These are phyloP conservation scores for Drosophila melanogaster DNA, from an alignment of 1,140 invertebrate species.

Conservation along the genomic window DNA sequence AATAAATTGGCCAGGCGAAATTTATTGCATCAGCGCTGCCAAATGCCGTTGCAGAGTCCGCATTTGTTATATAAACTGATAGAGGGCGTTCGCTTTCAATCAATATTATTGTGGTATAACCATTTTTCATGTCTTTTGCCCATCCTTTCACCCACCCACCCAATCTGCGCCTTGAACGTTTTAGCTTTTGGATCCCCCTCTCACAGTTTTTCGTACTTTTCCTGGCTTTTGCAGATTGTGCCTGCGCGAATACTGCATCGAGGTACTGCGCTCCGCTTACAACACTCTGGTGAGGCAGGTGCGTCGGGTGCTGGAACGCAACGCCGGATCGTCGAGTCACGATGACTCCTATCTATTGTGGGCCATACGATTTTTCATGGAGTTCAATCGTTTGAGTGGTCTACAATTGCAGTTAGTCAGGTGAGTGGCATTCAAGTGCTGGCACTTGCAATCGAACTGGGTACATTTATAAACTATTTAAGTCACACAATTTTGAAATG, in stretches of 20 bases:
- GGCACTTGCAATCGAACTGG: not conserved
- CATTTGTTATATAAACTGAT: conserved; percentile 67
- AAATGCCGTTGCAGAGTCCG: conserved; percentile 66
- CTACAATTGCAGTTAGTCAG: conserved; percentile 95
- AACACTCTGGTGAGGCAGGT: conserved; percentile 87
- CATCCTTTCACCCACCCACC: not conserved
- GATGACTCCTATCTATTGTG: conserved; percentile 98
- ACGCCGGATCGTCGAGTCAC: conserved; percentile 85
- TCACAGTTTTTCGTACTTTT: conserved; percentile 13
- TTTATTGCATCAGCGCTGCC: conserved; percentile 77
- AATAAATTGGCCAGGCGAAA: conserved; percentile 75
- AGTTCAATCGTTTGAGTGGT: conserved; percentile 94
- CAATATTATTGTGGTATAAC: conserved; percentile 82
- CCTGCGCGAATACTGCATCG: conserved; percentile 96
- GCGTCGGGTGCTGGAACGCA: conserved; percentile 82
- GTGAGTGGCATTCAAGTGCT: conserved; percentile 85
- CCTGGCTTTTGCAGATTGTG: conserved; percentile 87
- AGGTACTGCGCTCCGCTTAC: conserved; percentile 96
- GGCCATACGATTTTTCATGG: conserved; percentile 98
- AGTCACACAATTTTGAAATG: no score
- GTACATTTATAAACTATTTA: no score
- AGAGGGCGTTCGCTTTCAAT: conserved; percentile 71
- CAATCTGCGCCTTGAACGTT: not conserved
- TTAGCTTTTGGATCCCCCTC: conserved; percentile 26
- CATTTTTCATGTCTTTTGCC: conserved; percentile 68